phyloP scores from a whole-genome alignment of 2,888 invertebrate genomes.

The Ceramica pisi region DNA sequence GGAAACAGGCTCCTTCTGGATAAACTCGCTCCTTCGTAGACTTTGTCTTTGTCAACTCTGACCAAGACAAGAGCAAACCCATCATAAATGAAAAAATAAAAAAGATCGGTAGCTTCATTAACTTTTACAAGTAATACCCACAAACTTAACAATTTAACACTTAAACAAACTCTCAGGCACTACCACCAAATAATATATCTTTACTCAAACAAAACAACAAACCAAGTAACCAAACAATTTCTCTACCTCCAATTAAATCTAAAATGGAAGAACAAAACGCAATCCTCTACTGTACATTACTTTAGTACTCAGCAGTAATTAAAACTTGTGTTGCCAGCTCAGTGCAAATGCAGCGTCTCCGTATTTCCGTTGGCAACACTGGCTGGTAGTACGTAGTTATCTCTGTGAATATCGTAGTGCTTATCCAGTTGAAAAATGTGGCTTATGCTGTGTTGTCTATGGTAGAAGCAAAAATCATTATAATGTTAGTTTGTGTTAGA shows the following conservation, averaged over 20 bases:
- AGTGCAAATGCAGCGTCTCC: conserved; percentile 55
- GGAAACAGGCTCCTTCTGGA: no score
- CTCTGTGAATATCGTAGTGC: conserved; percentile 18
- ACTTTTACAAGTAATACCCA: no score
- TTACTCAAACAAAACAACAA: conserved; percentile 23
- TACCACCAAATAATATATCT: conserved; percentile 11
- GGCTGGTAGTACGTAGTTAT: conserved; percentile 28
- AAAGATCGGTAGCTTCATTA: no score
- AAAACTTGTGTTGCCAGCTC: conserved; percentile 62
- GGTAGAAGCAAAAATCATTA: not conserved
- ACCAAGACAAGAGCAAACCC: no score
- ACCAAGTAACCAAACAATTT: conserved; percentile 22
- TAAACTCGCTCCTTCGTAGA: no score
- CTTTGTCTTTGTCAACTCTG: no score
- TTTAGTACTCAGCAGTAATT: conserved; percentile 55
- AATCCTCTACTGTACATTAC: conserved; percentile 30
- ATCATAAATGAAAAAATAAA: no score
- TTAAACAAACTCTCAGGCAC: not conserved
- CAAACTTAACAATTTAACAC: not conserved
- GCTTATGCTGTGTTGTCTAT: not conserved
- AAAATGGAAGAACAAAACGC: conserved; percentile 45
- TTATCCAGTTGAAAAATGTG: conserved; percentile 32
- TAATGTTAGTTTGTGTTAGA: not conserved
- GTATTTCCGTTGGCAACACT: conserved; percentile 56
- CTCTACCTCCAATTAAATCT: conserved; percentile 50